phyloP scores from a whole-genome alignment of 2,888 invertebrate species.

The Eustalomyia histrio region DNA sequence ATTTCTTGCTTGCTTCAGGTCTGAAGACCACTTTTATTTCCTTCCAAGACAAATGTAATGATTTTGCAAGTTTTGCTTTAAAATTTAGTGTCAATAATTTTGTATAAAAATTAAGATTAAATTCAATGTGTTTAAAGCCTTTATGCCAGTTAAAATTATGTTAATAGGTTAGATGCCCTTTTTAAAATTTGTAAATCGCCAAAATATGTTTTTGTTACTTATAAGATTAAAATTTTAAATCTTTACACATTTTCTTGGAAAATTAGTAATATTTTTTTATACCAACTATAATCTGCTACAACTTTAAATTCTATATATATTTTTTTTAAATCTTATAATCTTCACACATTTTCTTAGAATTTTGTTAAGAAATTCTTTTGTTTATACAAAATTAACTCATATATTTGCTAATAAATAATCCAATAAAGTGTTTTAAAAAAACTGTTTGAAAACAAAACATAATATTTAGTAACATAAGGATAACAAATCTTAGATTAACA shows the following conservation, averaged over 20 bases:
- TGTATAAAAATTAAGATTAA: no score
- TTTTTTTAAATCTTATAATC: not conserved
- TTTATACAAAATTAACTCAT: not conserved
- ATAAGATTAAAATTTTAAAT: not conserved
- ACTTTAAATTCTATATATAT: not conserved
- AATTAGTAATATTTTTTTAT: not conserved
- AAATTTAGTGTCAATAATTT: no score
- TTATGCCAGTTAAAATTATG: no score
- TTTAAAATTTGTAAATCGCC: not conserved
- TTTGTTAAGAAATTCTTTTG: no score
- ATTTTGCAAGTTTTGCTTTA: no score
- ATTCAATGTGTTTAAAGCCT: no score
- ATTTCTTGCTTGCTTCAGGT: no score
- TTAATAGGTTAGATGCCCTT: not conserved
- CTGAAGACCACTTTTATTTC: no score
- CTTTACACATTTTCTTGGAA: not conserved
- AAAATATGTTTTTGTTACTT: not conserved
- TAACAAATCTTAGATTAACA: constrained; percentile 7
- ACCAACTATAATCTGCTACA: not conserved
- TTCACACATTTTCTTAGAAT: constrained; percentile 52
- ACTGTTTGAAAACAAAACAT: not conserved
- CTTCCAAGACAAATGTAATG: no score
- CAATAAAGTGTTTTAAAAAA: constrained; percentile 30
- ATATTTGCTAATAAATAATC: not conserved
- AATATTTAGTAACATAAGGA: constrained; percentile 1